phyloP scores from a whole-genome alignment of 2,888 invertebrate species.

The Apodemia zela region DNA sequence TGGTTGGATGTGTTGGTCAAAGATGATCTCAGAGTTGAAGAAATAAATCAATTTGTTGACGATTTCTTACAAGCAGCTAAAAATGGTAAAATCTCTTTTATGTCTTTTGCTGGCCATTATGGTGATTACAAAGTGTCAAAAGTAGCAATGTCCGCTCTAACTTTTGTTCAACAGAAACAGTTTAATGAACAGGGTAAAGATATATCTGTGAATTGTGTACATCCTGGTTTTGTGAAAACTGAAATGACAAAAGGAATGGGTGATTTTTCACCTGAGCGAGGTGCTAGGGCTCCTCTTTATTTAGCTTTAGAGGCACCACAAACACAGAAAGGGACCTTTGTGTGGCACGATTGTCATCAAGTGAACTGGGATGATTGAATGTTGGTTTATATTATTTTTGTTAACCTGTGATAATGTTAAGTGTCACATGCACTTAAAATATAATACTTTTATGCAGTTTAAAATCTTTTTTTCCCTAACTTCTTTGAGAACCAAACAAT shows the following conservation, averaged over 20 bases:
- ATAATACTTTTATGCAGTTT: slow-evolving; percentile 51
- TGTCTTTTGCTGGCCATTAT: slow-evolving; percentile 67
- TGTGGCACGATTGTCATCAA: slow-evolving; percentile 74
- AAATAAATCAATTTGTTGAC: slow-evolving; percentile 76
- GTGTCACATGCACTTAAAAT: slow-evolving; percentile 75
- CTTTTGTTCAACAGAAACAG: slow-evolving; percentile 69
- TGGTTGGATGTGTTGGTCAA: slow-evolving; percentile 67
- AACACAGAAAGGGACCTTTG: slow-evolving; percentile 65
- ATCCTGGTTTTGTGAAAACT: slow-evolving; percentile 73
- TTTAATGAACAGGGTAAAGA: slow-evolving; percentile 72
- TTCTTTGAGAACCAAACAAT: neutral
- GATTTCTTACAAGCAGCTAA: slow-evolving; percentile 79
- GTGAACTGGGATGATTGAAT: slow-evolving; percentile 75
- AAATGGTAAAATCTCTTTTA: slow-evolving; percentile 63
- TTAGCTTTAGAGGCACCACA: slow-evolving; percentile 70
- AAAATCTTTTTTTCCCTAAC: neutral
- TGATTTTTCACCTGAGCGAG: slow-evolving; percentile 67
- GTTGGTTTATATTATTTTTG: slow-evolving; percentile 49
- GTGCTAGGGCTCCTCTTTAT: slow-evolving; percentile 65
- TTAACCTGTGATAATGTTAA: slow-evolving; percentile 63
- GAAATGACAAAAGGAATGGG: slow-evolving; percentile 76
- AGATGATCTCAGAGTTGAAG: slow-evolving; percentile 70
- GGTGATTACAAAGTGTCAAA: slow-evolving; percentile 76
- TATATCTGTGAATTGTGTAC: slow-evolving; percentile 71
- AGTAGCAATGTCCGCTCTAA: slow-evolving; percentile 70